A percentile compares a stretch with the other conserved stretches of the same genome.
These are phyloP conservation scores for Acronicta aceris DNA, from an alignment of 2,888 invertebrate genomes.

Conservation along the genomic window DNA sequence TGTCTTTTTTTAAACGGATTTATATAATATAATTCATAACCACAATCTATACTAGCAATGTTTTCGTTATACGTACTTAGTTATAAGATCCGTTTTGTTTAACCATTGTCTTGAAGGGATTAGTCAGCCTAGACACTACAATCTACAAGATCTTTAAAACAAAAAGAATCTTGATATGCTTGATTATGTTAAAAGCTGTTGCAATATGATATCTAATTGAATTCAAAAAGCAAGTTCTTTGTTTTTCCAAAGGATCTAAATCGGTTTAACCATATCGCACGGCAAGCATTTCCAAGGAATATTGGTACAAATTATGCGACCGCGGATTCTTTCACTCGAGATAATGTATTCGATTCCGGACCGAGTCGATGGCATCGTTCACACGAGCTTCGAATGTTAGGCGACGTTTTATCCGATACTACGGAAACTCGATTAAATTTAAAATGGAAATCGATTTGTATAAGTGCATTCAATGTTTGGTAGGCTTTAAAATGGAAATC, in stretches of 20 bases:
- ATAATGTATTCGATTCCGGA: slow-evolving; percentile 83
- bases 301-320: slow-evolving; percentile 83
- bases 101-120: too few species aligned
- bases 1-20: too few species aligned
- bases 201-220: slow-evolving; percentile 19
- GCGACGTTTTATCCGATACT: slow-evolving; percentile 64
- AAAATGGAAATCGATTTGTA: slow-evolving; percentile 38
- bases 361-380: slow-evolving; percentile 84
- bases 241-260: slow-evolving; percentile 52
- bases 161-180: background rate
- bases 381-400: slow-evolving; percentile 81
- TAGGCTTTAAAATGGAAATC: slow-evolving; percentile 34
- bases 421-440: slow-evolving; percentile 55
- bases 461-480: slow-evolving; percentile 13
- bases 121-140: too few species aligned
- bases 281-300: slow-evolving; percentile 57
- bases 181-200: background rate
- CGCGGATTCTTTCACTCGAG: slow-evolving; percentile 74
- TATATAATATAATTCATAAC: too few species aligned
- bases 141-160: background rate
- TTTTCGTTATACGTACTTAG: too few species aligned
- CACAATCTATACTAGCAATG: too few species aligned
- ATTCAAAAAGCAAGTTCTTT: slow-evolving; percentile 41
- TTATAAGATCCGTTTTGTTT: too few species aligned
- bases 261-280: slow-evolving; percentile 57